phyloP scores from a whole-genome alignment of 2,113 vertebrate genomes.

The Baryphthengus martii region DNA sequence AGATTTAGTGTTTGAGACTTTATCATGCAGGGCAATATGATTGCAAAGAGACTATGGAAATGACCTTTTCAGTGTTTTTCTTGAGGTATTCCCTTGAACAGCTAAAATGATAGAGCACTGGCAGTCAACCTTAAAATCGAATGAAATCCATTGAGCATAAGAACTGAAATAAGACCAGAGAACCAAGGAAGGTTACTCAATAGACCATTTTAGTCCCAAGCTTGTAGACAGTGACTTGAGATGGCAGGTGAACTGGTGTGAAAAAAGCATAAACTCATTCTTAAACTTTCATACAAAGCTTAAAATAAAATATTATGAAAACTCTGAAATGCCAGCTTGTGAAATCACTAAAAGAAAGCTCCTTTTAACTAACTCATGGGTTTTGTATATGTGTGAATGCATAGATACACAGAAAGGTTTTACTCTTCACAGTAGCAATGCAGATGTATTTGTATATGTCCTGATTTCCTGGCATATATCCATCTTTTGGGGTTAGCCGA shows the following conservation, averaged over 20 bases:
- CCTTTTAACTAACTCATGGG: not conserved
- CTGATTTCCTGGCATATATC: not conserved
- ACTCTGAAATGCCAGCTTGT: not conserved
- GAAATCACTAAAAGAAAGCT: not conserved
- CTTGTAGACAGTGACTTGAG: not conserved
- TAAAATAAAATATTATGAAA: not conserved
- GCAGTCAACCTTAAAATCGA: conserved; percentile 27
- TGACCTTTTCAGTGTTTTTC: conserved; percentile 12
- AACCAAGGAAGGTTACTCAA: not conserved
- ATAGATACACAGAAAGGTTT: not conserved
- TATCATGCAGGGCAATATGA: not conserved
- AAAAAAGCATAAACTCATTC: not conserved
- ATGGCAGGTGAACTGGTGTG: conserved; percentile 5
- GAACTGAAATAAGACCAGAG: not conserved
- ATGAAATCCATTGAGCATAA: not conserved
- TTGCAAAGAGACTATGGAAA: not conserved
- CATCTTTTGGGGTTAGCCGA: not conserved
- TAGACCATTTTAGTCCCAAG: not conserved
- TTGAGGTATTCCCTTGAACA: not conserved
- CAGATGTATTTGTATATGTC: not conserved
- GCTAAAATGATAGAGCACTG: not conserved
- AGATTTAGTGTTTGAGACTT: not conserved
- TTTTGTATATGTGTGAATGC: not conserved
- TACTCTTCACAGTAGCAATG: not conserved
- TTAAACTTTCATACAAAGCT: not conserved